Conservation (phyloP, 2,113 vertebrate species). For the Boulengeromyrus knoepffleri region DNA sequence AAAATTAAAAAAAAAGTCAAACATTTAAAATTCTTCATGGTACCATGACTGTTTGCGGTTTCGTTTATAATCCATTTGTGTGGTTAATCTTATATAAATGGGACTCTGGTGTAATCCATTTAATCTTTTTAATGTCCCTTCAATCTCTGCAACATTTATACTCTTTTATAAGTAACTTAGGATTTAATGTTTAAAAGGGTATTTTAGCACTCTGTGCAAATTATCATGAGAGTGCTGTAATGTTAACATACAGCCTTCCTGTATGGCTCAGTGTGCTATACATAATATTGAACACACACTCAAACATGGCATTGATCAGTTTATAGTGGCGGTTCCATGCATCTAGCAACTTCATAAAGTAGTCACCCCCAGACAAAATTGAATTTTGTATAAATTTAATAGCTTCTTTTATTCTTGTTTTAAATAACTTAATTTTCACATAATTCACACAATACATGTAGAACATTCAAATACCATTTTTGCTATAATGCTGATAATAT, state of each 20-base stretch:
- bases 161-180: not conserved
- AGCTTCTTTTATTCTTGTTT: not conserved
- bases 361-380: not conserved
- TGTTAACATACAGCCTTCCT: not conserved
- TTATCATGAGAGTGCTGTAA: not conserved
- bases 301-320: not conserved
- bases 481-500: not conserved
- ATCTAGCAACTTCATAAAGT: not conserved
- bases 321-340: not conserved
- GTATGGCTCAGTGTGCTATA: not conserved
- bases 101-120: not conserved
- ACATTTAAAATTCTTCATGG: not conserved
- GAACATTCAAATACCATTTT: not conserved
- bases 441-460: not conserved
- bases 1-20: not conserved
- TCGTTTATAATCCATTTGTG: not conserved
- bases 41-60: not conserved
- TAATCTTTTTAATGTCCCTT: not conserved
- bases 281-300: not conserved
- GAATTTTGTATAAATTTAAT: not conserved
- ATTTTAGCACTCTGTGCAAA: not conserved
- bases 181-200: not conserved
- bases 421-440: not conserved
- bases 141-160: not conserved
- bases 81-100: not conserved